A percentile compares a stretch with the other conserved stretches of the same genome.
These are phyloP conservation scores for Dryomyza anilis DNA, from an alignment of 2,888 invertebrate genomes.

Conservation along the genomic window DNA sequence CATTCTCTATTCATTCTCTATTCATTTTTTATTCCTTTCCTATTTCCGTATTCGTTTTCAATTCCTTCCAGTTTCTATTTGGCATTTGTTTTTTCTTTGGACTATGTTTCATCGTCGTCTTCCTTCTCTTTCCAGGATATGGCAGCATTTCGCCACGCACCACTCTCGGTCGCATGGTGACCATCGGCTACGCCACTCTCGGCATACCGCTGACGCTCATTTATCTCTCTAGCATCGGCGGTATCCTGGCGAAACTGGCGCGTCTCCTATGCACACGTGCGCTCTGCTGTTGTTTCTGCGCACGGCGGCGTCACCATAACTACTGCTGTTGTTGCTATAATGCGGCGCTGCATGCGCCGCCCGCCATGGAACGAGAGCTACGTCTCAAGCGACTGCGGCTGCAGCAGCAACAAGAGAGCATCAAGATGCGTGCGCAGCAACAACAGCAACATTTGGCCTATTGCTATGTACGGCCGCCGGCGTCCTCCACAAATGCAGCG, in stretches of 20 bases:
- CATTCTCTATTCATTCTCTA: too few relatives aligned
- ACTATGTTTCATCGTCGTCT: too few relatives aligned
- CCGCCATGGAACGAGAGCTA: slow-evolving; percentile 77
- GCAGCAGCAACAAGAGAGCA: slow-evolving; percentile 57
- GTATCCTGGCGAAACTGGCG: slow-evolving; percentile 77
- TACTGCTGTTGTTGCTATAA: slow-evolving; percentile 76
- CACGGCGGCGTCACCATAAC: slow-evolving; percentile 73
- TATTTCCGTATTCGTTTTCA: too few relatives aligned
- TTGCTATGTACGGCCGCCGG: slow-evolving; percentile 30
- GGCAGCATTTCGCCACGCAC: slow-evolving; percentile 88
- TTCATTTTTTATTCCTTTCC: too few relatives aligned
- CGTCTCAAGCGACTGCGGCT: slow-evolving; percentile 66
- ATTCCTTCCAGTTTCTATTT: too few relatives aligned
- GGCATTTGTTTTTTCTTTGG: too few relatives aligned
- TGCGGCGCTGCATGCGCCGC: slow-evolving; percentile 70
- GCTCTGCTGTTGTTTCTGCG: slow-evolving; percentile 71
- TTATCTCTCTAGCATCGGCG: slow-evolving; percentile 81
- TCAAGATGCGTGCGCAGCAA: slow-evolving; percentile 10
- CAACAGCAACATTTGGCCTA: slow-evolving; percentile 46
- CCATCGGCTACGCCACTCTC: slow-evolving; percentile 78
- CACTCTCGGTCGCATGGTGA: slow-evolving; percentile 82
- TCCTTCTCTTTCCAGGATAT: slow-evolving; percentile 69
- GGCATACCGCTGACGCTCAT: slow-evolving; percentile 84
- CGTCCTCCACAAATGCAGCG: not conserved
- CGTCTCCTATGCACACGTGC: slow-evolving; percentile 77